Base-by-base conservation (phyloP, 2,113 vertebrate genomes). In the Lophochroa leadbeateri region DNA sequence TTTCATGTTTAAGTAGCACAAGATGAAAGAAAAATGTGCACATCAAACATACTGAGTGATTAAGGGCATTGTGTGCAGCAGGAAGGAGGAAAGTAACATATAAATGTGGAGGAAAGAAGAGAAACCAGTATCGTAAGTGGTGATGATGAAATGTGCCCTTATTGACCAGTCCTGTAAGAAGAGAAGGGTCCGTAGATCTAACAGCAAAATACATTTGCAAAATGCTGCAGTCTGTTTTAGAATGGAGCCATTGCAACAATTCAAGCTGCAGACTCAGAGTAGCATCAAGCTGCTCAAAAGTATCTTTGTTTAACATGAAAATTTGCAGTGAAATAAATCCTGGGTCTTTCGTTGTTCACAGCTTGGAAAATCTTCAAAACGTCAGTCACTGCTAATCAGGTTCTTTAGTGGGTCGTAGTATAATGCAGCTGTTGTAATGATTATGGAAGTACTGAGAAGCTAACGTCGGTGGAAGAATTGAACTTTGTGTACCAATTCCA, bases 331-430 rank as follows among this genome's bases (percentile, higher is more conserved):
- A 31, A 82, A 91, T 85, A 50, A 15, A 13, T n/a, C 46, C 11
- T 37, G 41, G 2, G 53, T 57, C 46, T 92, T 90, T 79, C 69
- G 35, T 88, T 85, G 37, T 61, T 69, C 0, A 0, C 58, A 80
- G 33, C 60, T 77, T 83, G 92, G 82, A 95, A 94, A 88, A 39
- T 60, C 41, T 90, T 96, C 50, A 81, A 86, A 70, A 74, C 86
- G 70, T 52, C 72, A 46, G 49, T 91, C 61, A 85, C 3, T 41
- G 50, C 18, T 17, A 78, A 55, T 55, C 7, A 35, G 41, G 52
- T 61, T 95, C 50, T 78, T 81, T 33, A 80, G 69, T 21, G 49
- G 6, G 7, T 77, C 29, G 41, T 78, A 52, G 41, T 65, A 53
- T 46, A 64, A 60, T 70, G 72, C 64, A 82, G 77, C 86, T 82